Percentiles rank a stretch among this genome's conserved stretches.
Conservation (phyloP, 2,888 invertebrate species). For the Caradrina kadenii region DNA sequence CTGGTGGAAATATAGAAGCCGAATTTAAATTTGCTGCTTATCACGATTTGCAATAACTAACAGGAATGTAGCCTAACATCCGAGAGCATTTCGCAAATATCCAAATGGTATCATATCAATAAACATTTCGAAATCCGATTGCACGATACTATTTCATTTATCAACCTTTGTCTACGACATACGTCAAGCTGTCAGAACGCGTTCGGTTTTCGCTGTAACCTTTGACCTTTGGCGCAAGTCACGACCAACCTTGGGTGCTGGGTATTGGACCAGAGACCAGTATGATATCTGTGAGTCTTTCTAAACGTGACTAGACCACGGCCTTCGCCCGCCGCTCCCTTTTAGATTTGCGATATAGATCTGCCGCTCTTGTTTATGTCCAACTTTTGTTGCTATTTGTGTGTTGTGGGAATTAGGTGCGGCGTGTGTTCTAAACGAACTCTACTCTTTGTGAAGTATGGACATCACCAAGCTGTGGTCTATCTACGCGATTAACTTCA, state of each 20-base stretch:
- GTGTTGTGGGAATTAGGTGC: constrained; percentile 67
- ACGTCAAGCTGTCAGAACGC: constrained; percentile 77
- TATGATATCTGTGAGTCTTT: constrained; percentile 73
- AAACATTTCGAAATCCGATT: constrained; percentile 62
- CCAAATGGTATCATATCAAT: constrained; percentile 42
- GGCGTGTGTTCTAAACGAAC: constrained; percentile 26
- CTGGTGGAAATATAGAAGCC: constrained; percentile 11
- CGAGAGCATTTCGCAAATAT: constrained; percentile 51
- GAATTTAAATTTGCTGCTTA: constrained; percentile 7
- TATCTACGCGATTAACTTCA: neutral
- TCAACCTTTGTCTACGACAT: constrained; percentile 73
- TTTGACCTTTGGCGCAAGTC: constrained; percentile 83
- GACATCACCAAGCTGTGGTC: neutral
- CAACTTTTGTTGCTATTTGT: constrained; percentile 71
- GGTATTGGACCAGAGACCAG: constrained; percentile 66
- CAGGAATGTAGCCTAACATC: constrained; percentile 10
- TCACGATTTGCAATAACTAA: neutral
- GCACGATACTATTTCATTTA: constrained; percentile 63
- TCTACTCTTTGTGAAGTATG: constrained; percentile 7
- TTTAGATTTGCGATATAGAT: constrained; percentile 81
- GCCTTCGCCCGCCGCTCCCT: constrained; percentile 87
- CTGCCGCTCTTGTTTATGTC: constrained; percentile 72
- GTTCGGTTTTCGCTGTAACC: constrained; percentile 79
- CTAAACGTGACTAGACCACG: constrained; percentile 85
- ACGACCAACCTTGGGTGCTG: constrained; percentile 85